Percentiles rank a stretch among this genome's conserved stretches.
These are phyloP conservation scores for Cephus runcator DNA, from an alignment of 2,888 invertebrate genomes.

Conservation along the genomic window DNA sequence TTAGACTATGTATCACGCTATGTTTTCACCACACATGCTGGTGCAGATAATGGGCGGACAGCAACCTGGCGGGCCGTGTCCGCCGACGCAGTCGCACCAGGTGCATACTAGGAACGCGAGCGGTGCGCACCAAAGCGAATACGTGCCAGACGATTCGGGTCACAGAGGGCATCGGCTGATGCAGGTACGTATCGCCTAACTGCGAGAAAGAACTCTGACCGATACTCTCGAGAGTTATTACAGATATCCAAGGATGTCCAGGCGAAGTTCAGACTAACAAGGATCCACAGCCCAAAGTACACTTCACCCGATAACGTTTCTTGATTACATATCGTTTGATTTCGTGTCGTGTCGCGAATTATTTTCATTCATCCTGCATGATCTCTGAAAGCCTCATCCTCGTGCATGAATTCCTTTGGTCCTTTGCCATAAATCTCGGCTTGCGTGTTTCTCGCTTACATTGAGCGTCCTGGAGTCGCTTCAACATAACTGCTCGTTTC, in stretches of 20 bases:
- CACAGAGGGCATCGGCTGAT: conserved; percentile 50
- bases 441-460: neutral
- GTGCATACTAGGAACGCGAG: conserved; percentile 45
- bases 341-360: neutral
- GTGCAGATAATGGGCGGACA: conserved; percentile 58
- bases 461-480: neutral
- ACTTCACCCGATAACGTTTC: neutral
- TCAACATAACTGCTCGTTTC: neutral
- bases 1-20: conserved; percentile 60
- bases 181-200: conserved; percentile 47
- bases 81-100: conserved; percentile 43
- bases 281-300: neutral
- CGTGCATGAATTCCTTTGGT: neutral
- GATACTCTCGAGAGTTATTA: neutral
- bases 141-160: conserved; percentile 42
- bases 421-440: neutral
- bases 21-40: conserved; percentile 57
- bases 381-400: neutral
- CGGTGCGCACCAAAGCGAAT: conserved; percentile 46
- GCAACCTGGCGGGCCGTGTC: conserved; percentile 53
- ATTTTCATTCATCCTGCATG: neutral
- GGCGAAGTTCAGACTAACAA: neutral
- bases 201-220: neutral
- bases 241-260: neutral
- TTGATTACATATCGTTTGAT: neutral